phyloP scores from a whole-genome alignment of 2,797 vertebrate species.

The Nasua narica region DNA sequence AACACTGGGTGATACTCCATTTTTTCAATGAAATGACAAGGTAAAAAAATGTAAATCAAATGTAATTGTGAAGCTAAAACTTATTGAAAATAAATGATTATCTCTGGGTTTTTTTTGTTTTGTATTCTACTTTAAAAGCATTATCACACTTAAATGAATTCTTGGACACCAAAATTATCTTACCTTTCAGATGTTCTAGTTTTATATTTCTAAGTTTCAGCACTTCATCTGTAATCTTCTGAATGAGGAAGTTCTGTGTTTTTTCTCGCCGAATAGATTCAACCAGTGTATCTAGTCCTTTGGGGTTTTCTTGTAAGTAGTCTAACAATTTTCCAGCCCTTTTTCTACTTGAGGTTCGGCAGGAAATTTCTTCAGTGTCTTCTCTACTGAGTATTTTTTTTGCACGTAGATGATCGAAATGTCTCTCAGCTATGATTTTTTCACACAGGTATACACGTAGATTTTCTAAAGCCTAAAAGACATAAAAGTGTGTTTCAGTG shows the following conservation, averaged over 20 bases:
- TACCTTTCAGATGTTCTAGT: constrained; percentile 92
- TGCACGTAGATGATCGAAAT: constrained; percentile 95
- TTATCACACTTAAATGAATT: background rate
- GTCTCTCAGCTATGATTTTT: constrained; percentile 94
- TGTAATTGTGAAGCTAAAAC: background rate
- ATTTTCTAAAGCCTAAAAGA: constrained; percentile 90
- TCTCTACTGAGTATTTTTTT: constrained; percentile 94
- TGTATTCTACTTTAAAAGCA: constrained; percentile 9
- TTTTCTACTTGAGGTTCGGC: constrained; percentile 90
- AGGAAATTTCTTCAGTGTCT: constrained; percentile 95
- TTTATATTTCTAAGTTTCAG: constrained; percentile 94
- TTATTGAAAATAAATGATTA: background rate
- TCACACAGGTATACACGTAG: constrained; percentile 93
- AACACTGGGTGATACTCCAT: background rate
- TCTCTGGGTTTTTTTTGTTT: background rate
- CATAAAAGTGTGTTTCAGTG: constrained; percentile 38
- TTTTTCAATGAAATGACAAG: background rate
- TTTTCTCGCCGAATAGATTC: constrained; percentile 93
- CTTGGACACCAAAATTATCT: background rate
- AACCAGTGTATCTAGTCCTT: constrained; percentile 91
- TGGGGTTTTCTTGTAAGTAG: constrained; percentile 94
- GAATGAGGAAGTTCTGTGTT: constrained; percentile 93
- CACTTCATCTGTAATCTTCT: constrained; percentile 96
- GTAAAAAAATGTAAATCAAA: background rate
- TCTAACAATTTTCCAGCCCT: constrained; percentile 92